Conservation (phyloP, 2,113 vertebrate genomes). For the human (Homo sapiens) region DNA sequence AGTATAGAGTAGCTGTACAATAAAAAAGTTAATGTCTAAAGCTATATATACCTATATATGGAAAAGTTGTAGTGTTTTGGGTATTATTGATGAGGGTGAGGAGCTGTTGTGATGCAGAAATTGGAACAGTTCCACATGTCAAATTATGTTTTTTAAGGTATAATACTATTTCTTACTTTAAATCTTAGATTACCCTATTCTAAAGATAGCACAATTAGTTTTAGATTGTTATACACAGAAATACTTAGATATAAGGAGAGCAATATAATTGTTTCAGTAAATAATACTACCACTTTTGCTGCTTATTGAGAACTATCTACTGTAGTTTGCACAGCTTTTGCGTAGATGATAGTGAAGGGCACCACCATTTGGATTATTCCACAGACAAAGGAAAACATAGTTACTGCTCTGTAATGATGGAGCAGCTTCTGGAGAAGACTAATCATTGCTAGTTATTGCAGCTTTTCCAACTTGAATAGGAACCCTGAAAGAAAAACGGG, state of each 20-base stretch:
- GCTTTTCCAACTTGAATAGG: not conserved
- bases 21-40: not conserved
- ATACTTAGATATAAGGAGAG: not conserved
- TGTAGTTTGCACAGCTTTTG: constrained; percentile 9
- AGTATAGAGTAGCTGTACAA: not conserved
- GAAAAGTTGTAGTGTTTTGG: not conserved
- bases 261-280: not conserved
- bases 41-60: not conserved
- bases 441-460: constrained; percentile 55
- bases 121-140: not conserved
- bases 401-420: not conserved
- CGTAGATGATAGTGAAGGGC: not conserved
- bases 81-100: not conserved
- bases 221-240: not conserved
- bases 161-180: not conserved
- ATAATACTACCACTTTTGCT: constrained; percentile 53
- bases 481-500: constrained; percentile 35
- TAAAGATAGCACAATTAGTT: constrained; percentile 52
- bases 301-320: constrained; percentile 61
- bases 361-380: constrained; percentile 13
- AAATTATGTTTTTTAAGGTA: not conserved
- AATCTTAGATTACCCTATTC: not conserved
- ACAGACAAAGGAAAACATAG: constrained; percentile 71
- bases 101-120: not conserved
- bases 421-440: constrained; percentile 58